These are phyloP conservation scores for Perca schrenkii DNA, from an alignment of 2,113 vertebrate genomes.

Conservation along the genomic window DNA sequence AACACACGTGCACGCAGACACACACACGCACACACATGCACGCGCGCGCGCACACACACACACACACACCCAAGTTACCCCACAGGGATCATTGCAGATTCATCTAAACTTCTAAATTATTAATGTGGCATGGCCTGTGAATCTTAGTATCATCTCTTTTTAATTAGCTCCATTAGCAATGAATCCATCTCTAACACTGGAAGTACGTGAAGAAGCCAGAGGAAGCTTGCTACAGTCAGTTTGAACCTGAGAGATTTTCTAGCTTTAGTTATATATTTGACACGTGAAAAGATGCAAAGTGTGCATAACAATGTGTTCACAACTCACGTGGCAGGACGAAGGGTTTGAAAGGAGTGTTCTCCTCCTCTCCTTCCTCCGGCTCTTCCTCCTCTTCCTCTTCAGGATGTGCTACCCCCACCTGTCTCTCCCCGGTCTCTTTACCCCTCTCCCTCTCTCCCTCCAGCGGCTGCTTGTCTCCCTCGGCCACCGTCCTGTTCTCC, in stretches of 20 bases:
- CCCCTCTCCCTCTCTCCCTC: constrained; percentile 65
- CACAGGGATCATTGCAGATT: constrained; percentile 41
- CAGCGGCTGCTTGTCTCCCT: constrained; percentile 64
- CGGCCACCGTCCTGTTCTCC: constrained; percentile 74
- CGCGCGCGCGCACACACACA: constrained; percentile 47
- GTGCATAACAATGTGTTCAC: neutral
- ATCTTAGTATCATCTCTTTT: constrained; percentile 4
- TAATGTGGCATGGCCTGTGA: constrained; percentile 4
- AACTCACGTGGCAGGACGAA: constrained; percentile 80
- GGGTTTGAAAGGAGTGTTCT: constrained; percentile 72
- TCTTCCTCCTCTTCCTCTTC: constrained; percentile 79
- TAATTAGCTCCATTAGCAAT: constrained; percentile 40
- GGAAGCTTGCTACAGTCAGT: neutral
- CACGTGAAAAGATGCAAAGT: neutral
- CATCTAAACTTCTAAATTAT: constrained; percentile 49
- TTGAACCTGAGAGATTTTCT: neutral
- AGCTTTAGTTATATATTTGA: neutral
- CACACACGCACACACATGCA: neutral
- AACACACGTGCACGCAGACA: constrained; percentile 1
- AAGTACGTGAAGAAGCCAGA: neutral
- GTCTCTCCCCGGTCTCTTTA: constrained; percentile 51
- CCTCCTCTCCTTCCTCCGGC: constrained; percentile 66
- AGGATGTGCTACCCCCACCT: constrained; percentile 42
- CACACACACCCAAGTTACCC: constrained; percentile 1
- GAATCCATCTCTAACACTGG: neutral